Evolutionary conservation across 2,888 invertebrate species (phyloP).

Genomic region (Exephanes ischioxanthus): DNA sequence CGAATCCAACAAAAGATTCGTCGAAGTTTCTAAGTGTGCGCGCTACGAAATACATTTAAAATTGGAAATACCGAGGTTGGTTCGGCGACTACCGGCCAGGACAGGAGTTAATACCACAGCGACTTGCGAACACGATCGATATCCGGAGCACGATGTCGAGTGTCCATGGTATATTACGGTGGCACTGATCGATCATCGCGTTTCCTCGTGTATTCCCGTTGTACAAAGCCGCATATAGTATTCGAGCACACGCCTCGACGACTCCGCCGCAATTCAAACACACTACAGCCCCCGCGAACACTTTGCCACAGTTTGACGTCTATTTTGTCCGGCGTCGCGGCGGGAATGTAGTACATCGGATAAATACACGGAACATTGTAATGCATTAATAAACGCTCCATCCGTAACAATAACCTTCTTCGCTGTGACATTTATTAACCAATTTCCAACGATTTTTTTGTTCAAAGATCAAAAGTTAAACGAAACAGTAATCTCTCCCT

Average conservation of each 20-base stretch:
- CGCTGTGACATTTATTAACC: neutral
- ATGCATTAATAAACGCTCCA: neutral
- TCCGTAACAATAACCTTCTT: neutral
- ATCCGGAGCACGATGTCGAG: constrained; percentile 46
- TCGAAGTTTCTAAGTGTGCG: no score
- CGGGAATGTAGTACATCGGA: neutral
- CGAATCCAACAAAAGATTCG: no score
- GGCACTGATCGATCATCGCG: constrained; percentile 58
- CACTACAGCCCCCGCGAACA: neutral
- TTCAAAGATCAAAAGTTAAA: no score
- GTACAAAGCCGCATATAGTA: constrained; percentile 23
- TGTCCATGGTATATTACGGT: constrained; percentile 39
- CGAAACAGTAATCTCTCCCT: no score
- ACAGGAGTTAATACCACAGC: neutral
- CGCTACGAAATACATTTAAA: no score
- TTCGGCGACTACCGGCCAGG: no score
- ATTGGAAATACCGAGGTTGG: no score
- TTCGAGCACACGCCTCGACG: constrained; percentile 26
- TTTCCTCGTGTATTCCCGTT: constrained; percentile 26
- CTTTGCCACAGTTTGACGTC: constrained; percentile 3
- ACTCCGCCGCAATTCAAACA: constrained; percentile 25
- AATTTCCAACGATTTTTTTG: neutral
- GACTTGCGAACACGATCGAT: constrained; percentile 63
- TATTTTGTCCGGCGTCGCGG: neutral
- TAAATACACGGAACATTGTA: constrained; percentile 1